Evolutionary conservation across 2,113 vertebrate species (phyloP).

Genomic region (Rhodinocichla rosea): DNA sequence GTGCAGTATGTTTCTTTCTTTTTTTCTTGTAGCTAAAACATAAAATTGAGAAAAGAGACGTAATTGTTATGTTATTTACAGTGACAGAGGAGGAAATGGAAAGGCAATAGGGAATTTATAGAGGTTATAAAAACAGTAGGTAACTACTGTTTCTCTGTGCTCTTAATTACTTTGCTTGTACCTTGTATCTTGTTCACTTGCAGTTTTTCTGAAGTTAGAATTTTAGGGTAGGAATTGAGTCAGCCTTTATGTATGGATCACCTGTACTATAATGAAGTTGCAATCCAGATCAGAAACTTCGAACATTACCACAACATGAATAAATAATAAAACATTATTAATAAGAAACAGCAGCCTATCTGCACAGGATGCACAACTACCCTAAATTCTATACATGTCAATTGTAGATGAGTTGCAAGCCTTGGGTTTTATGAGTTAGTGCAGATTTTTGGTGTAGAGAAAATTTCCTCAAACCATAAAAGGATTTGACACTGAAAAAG

Average conservation of each 20-base stretch:
- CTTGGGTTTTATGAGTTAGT: not conserved
- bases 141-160: not conserved
- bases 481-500: not conserved
- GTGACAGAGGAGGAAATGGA: not conserved
- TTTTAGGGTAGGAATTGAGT: not conserved
- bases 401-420: not conserved
- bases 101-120: not conserved
- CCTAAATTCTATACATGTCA: not conserved
- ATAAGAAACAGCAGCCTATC: not conserved
- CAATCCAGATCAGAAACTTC: not conserved
- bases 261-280: not conserved
- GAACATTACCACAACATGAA: not conserved
- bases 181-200: not conserved
- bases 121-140: not conserved
- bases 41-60: not conserved
- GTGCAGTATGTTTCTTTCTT: not conserved
- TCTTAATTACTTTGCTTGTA: not conserved
- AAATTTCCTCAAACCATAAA: not conserved
- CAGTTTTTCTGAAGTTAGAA: not conserved
- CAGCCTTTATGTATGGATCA: not conserved
- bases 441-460: not conserved
- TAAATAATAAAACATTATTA: not conserved
- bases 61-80: not conserved
- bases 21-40: not conserved
- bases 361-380: not conserved